Evolutionary conservation across 2,797 vertebrate species (phyloP).

Genomic region (Bovichtus diacanthus): DNA sequence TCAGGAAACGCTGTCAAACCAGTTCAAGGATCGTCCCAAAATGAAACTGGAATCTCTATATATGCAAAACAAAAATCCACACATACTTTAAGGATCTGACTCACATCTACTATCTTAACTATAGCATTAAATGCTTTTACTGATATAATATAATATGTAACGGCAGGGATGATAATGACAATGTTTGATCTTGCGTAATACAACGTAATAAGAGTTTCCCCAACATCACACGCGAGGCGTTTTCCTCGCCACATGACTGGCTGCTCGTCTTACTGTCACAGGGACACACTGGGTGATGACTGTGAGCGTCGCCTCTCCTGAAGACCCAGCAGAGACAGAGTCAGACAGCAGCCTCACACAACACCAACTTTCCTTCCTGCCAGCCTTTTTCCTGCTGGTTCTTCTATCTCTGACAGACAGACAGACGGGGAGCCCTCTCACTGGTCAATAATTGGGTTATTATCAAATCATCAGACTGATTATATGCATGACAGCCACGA

Average conservation of each 20-base stretch:
- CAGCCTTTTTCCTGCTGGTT: constrained; percentile 19
- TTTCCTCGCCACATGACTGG: constrained; percentile 44
- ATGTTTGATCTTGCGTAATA: constrained; percentile 42
- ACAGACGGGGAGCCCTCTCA: constrained; percentile 15
- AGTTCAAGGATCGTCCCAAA: constrained; percentile 1
- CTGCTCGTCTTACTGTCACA: constrained; percentile 54
- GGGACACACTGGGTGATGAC: constrained; percentile 45
- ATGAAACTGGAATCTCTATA: neutral
- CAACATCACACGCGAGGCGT: constrained; percentile 45
- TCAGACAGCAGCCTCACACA: constrained; percentile 35
- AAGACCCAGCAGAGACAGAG: constrained; percentile 35
- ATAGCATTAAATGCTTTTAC: neutral
- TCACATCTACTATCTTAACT: neutral
- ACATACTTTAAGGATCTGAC: neutral
- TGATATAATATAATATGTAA: constrained; percentile 7
- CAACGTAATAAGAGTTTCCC: constrained; percentile 30
- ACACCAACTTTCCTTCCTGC: constrained; percentile 34
- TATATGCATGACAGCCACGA: constrained; percentile 5
- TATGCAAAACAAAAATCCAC: neutral
- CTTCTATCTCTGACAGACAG: constrained; percentile 46
- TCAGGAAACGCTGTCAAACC: constrained; percentile 10
- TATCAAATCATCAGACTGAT: constrained; percentile 31
- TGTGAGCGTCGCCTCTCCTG: neutral
- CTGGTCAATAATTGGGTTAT: constrained; percentile 51
- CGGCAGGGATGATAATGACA: constrained; percentile 13